These are phyloP conservation scores for Cacatua alba DNA, from an alignment of 2,113 vertebrate species.

Conservation along the genomic window DNA sequence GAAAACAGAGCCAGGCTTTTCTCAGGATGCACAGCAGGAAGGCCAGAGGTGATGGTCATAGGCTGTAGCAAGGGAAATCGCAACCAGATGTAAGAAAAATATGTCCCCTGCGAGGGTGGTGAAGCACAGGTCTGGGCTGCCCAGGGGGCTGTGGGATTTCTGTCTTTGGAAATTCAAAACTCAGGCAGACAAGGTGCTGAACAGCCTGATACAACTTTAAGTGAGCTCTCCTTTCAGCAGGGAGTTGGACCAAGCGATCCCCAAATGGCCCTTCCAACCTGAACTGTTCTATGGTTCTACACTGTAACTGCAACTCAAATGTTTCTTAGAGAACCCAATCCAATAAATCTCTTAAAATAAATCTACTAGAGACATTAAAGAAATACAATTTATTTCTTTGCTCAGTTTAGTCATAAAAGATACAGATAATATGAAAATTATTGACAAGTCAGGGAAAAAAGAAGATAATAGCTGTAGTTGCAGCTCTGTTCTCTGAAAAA, in stretches of 20 bases:
- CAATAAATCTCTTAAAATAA: not conserved
- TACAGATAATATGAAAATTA: not conserved
- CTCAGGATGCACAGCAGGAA: not conserved
- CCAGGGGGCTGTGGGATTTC: not conserved
- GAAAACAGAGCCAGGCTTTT: not conserved
- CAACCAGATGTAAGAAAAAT: not conserved
- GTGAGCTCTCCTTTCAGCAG: not conserved
- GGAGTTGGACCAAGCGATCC: not conserved
- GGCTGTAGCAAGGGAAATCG: not conserved
- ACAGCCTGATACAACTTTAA: not conserved
- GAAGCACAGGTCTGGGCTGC: not conserved
- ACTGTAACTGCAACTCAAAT: not conserved
- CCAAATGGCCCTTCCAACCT: not conserved
- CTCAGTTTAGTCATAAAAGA: not conserved
- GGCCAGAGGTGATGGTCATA: not conserved
- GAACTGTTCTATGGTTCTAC: not conserved
- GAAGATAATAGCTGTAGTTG: not conserved
- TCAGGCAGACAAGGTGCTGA: not conserved
- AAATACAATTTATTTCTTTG: not conserved
- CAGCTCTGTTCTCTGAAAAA: not conserved
- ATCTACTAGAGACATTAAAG: not conserved
- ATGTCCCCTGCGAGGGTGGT: accelerated
- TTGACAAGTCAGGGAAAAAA: not conserved
- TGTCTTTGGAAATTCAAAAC: not conserved
- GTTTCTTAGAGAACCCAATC: not conserved